A percentile compares a stretch with the other conserved stretches of the same genome.
These are phyloP conservation scores for Eupelmus urozonus DNA, from an alignment of 2,888 invertebrate species.

Conservation along the genomic window DNA sequence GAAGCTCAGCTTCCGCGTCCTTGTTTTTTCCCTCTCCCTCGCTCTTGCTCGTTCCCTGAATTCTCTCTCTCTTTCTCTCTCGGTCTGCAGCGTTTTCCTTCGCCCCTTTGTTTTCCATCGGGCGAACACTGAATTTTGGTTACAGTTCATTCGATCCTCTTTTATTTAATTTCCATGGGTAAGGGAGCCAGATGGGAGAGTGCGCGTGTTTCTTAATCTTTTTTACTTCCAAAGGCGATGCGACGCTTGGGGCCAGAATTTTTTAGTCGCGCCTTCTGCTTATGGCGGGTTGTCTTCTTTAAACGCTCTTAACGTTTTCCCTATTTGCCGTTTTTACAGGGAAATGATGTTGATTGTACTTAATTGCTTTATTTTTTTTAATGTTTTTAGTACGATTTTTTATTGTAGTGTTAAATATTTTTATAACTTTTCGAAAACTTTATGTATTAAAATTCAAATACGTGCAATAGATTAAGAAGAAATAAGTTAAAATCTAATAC, in stretches of 20 bases:
- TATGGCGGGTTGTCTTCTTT: too few species aligned
- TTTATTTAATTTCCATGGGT: conserved; percentile 68
- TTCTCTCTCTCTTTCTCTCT: conserved; percentile 14
- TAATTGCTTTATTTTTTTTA: too few species aligned
- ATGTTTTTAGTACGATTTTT: too few species aligned
- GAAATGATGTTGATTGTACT: too few species aligned
- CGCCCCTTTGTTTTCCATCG: conserved; percentile 70
- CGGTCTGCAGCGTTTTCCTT: conserved; percentile 33
- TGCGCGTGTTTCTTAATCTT: conserved; percentile 23
- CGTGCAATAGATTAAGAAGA: too few species aligned
- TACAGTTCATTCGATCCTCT: conserved; percentile 71
- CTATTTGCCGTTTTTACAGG: too few species aligned
- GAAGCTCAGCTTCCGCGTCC: conserved; percentile 62
- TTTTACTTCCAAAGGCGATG: background rate
- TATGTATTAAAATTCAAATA: too few species aligned
- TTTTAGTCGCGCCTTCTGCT: too few species aligned
- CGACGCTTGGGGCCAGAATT: background rate
- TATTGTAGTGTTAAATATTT: too few species aligned
- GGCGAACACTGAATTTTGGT: conserved; percentile 71
- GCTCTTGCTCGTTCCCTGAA: conserved; percentile 21
- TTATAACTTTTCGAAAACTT: too few species aligned
- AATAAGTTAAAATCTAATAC: too few species aligned
- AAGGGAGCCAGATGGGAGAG: background rate
- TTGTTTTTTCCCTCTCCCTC: conserved; percentile 50
- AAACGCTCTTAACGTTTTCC: background rate